Conservation (phyloP, 2,113 vertebrate species). For the Oceanites oceanicus region DNA sequence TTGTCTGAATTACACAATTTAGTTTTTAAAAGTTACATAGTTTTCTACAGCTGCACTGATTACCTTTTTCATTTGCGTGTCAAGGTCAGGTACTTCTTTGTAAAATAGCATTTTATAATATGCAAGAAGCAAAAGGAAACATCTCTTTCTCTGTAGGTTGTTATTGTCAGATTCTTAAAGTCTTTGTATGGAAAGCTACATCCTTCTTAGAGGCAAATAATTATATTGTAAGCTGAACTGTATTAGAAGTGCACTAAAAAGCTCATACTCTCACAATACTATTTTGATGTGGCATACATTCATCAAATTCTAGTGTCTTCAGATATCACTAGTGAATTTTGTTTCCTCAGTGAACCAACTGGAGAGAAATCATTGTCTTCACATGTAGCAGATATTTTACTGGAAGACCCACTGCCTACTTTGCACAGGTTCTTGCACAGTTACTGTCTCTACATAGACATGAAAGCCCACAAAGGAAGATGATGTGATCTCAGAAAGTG, state of each 20-base stretch:
- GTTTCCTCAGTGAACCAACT: background rate
- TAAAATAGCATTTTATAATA: background rate
- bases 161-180: background rate
- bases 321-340: background rate
- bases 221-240: background rate
- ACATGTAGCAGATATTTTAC: background rate
- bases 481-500: background rate
- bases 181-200: background rate
- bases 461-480: background rate
- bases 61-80: background rate
- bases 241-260: background rate
- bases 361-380: background rate
- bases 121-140: background rate
- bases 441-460: background rate
- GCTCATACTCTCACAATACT: background rate
- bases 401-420: background rate
- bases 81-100: background rate
- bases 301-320: background rate
- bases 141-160: background rate
- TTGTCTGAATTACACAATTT: background rate
- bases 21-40: background rate
- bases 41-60: background rate
- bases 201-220: background rate
- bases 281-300: background rate
- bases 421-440: background rate